A percentile compares a stretch with the other conserved stretches of the same genome.
These are phyloP conservation scores for Chunga burmeisteri DNA, from an alignment of 2,113 vertebrate genomes.

Conservation along the genomic window DNA sequence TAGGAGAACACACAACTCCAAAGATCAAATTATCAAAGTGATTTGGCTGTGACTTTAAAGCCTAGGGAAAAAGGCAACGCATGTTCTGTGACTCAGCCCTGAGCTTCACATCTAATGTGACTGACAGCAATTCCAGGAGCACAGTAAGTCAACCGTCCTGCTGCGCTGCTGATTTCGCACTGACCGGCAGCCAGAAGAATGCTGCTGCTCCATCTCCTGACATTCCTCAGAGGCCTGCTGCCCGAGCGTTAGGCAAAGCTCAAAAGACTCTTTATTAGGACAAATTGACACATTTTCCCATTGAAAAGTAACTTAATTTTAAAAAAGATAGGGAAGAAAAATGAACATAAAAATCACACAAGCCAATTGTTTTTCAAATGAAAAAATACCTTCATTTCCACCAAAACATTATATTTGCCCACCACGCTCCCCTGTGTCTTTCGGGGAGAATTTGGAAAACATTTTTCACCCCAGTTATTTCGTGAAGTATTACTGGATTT, in stretches of 20 bases:
- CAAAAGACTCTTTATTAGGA: neutral
- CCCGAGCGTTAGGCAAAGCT: neutral
- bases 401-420: neutral
- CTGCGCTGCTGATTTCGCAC: neutral
- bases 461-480: neutral
- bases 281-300: neutral
- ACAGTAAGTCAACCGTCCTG: accelerated
- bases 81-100: neutral
- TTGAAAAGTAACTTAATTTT: neutral
- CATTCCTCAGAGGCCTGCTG: neutral
- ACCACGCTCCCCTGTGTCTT: accelerated
- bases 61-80: neutral
- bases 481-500: neutral
- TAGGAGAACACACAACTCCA: neutral
- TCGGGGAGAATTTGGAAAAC: neutral
- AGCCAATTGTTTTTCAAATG: neutral
- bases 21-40: neutral
- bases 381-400: neutral
- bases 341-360: neutral
- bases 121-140: neutral
- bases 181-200: neutral
- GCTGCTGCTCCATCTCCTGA: constrained; percentile 17
- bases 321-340: neutral
- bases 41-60: neutral
- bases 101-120: neutral